phyloP scores from a whole-genome alignment of 2,888 invertebrate genomes.

The Cerceris rybyensis region DNA sequence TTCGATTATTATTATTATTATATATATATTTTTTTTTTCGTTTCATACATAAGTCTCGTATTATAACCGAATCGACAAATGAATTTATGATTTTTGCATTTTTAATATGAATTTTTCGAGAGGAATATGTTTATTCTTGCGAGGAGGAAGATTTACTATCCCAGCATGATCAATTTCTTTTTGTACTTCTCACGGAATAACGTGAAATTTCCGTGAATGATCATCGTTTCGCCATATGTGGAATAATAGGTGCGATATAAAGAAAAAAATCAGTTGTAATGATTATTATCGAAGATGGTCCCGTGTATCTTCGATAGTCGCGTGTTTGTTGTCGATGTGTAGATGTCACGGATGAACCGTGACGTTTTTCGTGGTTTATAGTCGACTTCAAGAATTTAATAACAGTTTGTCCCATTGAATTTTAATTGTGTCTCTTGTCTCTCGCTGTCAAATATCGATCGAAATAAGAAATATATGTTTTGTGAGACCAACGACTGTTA shows the following conservation, averaged over 20 bases:
- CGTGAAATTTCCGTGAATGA: background rate
- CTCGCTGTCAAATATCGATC: constrained; percentile 33
- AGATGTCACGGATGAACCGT: constrained; percentile 67
- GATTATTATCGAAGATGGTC: too few species aligned
- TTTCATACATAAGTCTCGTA: constrained; percentile 2
- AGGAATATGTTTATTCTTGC: constrained; percentile 23
- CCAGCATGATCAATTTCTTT: constrained; percentile 26
- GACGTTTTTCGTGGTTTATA: constrained; percentile 40
- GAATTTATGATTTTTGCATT: constrained; percentile 10
- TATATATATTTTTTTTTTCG: constrained; percentile 24
- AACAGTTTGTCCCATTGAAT: constrained; percentile 16
- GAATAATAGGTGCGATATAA: background rate
- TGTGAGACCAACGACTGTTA: constrained; percentile 41
- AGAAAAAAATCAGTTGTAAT: background rate
- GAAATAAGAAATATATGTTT: constrained; percentile 21
- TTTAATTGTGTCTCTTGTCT: constrained; percentile 33
- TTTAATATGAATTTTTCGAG: constrained; percentile 35
- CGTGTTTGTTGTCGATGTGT: constrained; percentile 1
- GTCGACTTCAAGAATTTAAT: constrained; percentile 11
- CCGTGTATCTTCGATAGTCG: background rate
- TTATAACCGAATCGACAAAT: background rate
- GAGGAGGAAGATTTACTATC: constrained; percentile 21
- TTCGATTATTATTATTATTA: constrained; percentile 20
- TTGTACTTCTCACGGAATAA: background rate
- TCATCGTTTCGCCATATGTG: too few species aligned